Evolutionary conservation across 2,797 vertebrate species (phyloP), one percentile per base, ranked within the genome.

Genomic region (Benthosema pterotum): DNA sequence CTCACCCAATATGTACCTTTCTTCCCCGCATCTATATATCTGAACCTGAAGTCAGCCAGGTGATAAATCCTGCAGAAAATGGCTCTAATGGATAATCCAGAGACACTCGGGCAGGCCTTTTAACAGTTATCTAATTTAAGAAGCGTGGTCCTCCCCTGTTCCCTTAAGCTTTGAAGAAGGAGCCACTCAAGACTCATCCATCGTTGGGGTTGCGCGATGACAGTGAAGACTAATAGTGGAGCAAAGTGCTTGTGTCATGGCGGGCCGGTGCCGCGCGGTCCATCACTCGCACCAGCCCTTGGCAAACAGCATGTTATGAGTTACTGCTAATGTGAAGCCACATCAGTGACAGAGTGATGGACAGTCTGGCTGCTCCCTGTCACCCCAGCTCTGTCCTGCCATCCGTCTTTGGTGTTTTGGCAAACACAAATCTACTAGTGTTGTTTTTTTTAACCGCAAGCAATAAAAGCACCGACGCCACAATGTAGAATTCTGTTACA

Each of bases 231-330:
- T 70, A 67, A 74, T 73, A 60, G 60, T 14, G 51, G 42, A 45
- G 63, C 61, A 68, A 68, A 76, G 60, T 72, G 69, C 61, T 60
- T 53, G 49, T 69, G 61, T 69, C 70, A 57, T 28, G 28, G 16
- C 25, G 62, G 57, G 62, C 56, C 32, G 32, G 51, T n/a, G 45
- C 57, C 38, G 11, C 46, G 25, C 68, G 51, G 62, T 71, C 69
- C 62, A 71, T 71, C 69, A 71, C 48, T 15, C 16, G 15, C 18
- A n/a, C 8, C 22, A 17, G 52, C 43, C 62, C 32, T 38, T 55
- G 46, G 57, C 61, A 45, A 56, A 55, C 57, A 60, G 62, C 45
- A 17, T 55, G 51, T 65, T 65, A 71, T 71, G 62, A 71, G 69
- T 59, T 65, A 56, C 47, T 55, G 62, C 62, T 60, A 65, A 71